Conservation (phyloP, 2,797 vertebrate genomes). For the Pantherophis vulpinus region DNA sequence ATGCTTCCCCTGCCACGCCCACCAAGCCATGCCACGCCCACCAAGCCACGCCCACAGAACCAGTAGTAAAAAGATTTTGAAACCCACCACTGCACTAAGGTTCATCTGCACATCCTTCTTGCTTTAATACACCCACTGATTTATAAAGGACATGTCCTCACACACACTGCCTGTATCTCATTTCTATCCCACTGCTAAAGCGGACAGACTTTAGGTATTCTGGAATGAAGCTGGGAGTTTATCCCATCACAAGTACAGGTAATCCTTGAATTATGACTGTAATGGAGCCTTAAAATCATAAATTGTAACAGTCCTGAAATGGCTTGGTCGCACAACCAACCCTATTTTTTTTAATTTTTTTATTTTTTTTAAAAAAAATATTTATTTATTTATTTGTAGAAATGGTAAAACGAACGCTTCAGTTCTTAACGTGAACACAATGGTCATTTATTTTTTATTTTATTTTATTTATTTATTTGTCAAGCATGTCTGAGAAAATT, state of each 20-base stretch:
- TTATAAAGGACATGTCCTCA: not conserved
- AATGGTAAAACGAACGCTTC: not conserved
- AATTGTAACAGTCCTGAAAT: not conserved
- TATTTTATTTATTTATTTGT: no score
- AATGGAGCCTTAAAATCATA: not conserved
- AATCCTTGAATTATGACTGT: not conserved
- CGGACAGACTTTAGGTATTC: not conserved
- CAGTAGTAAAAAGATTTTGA: no score
- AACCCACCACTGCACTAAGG: no score
- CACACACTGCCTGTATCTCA: not conserved
- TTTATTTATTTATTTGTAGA: not conserved
- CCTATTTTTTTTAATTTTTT: not conserved
- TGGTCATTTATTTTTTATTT: no score
- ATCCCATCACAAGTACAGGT: not conserved
- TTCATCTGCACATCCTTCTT: not conserved
- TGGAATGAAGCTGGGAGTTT: not conserved
- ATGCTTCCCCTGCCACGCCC: no score
- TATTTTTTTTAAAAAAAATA: no score
- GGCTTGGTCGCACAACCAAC: not conserved
- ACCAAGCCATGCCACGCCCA: no score
- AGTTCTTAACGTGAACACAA: not conserved
- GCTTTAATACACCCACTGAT: not conserved
- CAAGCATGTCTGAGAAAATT: no score
- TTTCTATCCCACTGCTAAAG: not conserved
- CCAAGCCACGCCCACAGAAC: no score